Evolutionary conservation across 2,888 invertebrate genomes (phyloP).

Genomic region (Ptychoptera contaminata): DNA sequence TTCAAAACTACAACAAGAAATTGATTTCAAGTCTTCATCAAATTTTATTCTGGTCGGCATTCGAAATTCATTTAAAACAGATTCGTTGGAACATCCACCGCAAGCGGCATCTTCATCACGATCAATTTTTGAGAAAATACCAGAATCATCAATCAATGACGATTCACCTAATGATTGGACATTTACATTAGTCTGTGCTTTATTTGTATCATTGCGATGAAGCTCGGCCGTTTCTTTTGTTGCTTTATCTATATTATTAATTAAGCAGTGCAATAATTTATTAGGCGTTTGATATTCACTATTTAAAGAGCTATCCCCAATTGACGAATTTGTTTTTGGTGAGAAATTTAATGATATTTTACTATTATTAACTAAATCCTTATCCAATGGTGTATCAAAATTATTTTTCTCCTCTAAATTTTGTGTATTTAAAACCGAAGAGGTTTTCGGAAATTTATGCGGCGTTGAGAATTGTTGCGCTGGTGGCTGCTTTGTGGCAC

Average conservation of each 20-base stretch:
- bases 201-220: too few relatives aligned
- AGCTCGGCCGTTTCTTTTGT: constrained; percentile 16
- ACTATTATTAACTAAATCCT: not conserved
- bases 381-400: too few relatives aligned
- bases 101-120: constrained; percentile 18
- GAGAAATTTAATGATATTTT: not conserved
- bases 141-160: constrained; percentile 22
- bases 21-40: constrained; percentile 17
- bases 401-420: too few relatives aligned
- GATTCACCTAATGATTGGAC: not conserved
- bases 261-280: constrained; percentile 18
- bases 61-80: not conserved
- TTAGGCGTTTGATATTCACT: constrained; percentile 10
- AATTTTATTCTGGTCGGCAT: constrained; percentile 11
- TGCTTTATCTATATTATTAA: constrained; percentile 20
- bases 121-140: constrained; percentile 18
- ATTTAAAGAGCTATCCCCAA: constrained; percentile 7
- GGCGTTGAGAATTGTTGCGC: not conserved
- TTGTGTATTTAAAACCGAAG: too few relatives aligned
- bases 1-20: constrained; percentile 20
- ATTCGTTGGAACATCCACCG: constrained; percentile 16
- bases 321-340: constrained; percentile 4
- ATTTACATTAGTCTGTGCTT: not conserved
- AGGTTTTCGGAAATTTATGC: too few relatives aligned
- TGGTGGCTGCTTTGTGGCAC: not conserved